Conservation (phyloP, 2,797 vertebrate species). For the Aeoliscus strigatus region DNA sequence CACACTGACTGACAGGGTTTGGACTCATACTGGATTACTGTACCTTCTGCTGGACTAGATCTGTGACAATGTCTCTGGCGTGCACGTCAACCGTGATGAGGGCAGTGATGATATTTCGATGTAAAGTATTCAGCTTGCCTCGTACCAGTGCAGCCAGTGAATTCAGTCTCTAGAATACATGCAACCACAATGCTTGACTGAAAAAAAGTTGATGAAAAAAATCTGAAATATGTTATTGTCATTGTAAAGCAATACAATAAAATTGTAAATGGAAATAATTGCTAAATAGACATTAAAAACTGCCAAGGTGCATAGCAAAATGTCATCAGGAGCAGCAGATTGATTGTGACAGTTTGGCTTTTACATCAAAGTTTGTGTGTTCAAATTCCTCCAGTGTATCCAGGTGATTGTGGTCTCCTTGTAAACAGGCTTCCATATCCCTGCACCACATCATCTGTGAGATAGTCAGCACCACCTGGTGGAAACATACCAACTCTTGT, state of each 20-base stretch:
- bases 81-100: conserved; percentile 86
- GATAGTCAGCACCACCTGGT: conserved; percentile 84
- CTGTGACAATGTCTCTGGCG: conserved; percentile 84
- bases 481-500: conserved; percentile 18
- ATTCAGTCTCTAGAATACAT: conserved; percentile 78
- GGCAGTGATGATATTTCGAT: conserved; percentile 85
- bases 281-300: too few relatives aligned
- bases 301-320: too few relatives aligned
- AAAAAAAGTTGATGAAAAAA: too few relatives aligned
- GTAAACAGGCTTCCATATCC: conserved; percentile 79
- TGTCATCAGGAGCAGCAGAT: too few relatives aligned
- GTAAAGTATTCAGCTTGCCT: conserved; percentile 78
- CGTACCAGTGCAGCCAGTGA: conserved; percentile 81
- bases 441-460: conserved; percentile 88
- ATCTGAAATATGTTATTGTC: too few relatives aligned
- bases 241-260: too few relatives aligned
- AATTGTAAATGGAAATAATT: neutral
- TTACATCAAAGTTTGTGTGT: conserved; percentile 78
- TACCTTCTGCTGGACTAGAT: conserved; percentile 80
- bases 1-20: too few relatives aligned
- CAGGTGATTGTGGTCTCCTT: conserved; percentile 64
- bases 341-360: too few relatives aligned
- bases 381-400: conserved; percentile 79
- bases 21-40: neutral
- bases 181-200: neutral